A percentile compares a stretch with the other conserved stretches of the same genome.
Evolutionary conservation across 2,797 vertebrate genomes (phyloP).

Genomic region (Hydrocynus forskahlii): DNA sequence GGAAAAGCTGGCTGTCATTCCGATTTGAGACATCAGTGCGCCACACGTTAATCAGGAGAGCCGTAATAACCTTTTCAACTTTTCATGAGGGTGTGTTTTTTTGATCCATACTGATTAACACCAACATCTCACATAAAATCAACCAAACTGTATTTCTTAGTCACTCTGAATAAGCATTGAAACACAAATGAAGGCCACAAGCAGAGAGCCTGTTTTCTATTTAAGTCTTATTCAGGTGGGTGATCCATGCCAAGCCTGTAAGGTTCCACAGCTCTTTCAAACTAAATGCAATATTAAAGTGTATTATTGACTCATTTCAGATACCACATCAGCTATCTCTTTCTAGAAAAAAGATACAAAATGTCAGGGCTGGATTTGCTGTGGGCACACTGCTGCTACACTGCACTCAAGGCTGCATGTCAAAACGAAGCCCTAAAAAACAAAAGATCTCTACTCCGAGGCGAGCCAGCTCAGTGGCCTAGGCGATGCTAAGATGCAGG

Average conservation of each 20-base stretch:
- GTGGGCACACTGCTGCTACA: neutral
- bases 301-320: neutral
- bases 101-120: neutral
- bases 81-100: neutral
- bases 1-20: neutral
- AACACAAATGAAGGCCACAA: neutral
- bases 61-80: neutral
- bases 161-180: neutral
- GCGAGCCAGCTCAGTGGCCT: slow-evolving; percentile 4
- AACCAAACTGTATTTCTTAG: neutral
- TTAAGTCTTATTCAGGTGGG: too few relatives aligned
- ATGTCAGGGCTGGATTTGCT: neutral
- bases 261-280: neutral
- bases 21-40: slow-evolving; percentile 11
- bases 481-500: neutral
- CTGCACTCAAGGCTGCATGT: neutral
- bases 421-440: neutral
- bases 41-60: neutral
- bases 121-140: neutral
- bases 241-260: neutral
- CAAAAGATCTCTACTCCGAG: slow-evolving; percentile 1
- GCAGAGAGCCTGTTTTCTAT: neutral
- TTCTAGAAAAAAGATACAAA: too few relatives aligned
- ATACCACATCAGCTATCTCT: neutral
- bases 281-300: neutral